Base-by-base conservation (phyloP, 2,113 vertebrate genomes). In the Psophia crepitans region DNA sequence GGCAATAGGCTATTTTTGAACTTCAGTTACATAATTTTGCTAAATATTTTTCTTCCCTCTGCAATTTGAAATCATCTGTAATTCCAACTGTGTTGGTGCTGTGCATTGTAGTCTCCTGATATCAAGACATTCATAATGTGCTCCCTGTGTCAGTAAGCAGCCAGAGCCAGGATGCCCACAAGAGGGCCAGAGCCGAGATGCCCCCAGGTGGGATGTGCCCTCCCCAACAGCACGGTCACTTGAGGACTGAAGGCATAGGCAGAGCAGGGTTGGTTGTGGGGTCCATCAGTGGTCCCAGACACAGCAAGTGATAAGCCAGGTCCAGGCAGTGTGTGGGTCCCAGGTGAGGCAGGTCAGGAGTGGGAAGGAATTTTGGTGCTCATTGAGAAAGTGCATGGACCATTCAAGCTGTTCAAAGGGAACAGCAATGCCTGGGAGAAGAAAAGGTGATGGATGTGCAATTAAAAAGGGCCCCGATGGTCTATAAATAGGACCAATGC, bases 1-100 rank as follows among this genome's bases (percentile, higher is more conserved):
- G 94, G 95, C 80, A 83, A 92, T n/a, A 61, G 77, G 71, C 93
- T 97, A 95, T 96, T 94, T 97, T 87, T 94, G 49, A 89, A 83
- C 35, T 76, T 92, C 3, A 8, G 90, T 96, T 96, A 92, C 70
- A 83, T 96, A 97, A 93, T 89, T 96, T 96, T 90, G 63, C 92
- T 87, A 93, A 95, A 94, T 94, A 93, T 96, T 96, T 95, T 90
- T 93, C 87, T 89, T 87, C 51, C 58, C 46, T 58, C 74, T 97
- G 60, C 73, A 90, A 61, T 89, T 95, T n/a, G 8, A 74, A 95
- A 74, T 77, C 58, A 19, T 92, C 77, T 53, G 19, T 73, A 91
- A 37, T 79, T 93, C 84, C 92, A 74, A 46, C 74, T 49, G 22
- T 65, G 13, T 43, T 91, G 78, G 46, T 76, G 54, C 68, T 85